Evolutionary conservation across 2,797 vertebrate genomes (phyloP), one percentile per base, ranked within the genome.

Genomic region (Epinephelus coioides): DNA sequence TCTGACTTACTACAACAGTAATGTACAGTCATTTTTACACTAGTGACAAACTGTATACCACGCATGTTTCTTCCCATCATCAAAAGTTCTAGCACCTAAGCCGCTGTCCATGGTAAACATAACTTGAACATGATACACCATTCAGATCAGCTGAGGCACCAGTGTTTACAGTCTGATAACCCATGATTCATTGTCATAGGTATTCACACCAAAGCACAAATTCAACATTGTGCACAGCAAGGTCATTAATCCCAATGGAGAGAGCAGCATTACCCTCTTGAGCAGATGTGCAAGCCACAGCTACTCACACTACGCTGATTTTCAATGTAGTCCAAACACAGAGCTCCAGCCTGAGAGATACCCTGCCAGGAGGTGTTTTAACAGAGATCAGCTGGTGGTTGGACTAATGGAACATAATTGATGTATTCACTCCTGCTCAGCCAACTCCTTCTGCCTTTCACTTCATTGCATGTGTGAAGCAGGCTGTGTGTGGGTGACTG

Each of bases 321-420:
- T 60, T 60, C 55, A 59, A 30, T 14, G 18, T n/a, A 8, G 30
- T 67, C 23, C 27, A 44, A 15, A 64, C 59, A 27, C 65, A 11
- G 9, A 34, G 67, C 17, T 15, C 19, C 27, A 56, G 57, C 25
- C 50, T 25, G 18, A 61, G 40, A 72, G 53, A 53, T 38, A 21
- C 64, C 67, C 69, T 71, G 30, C 66, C 65, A 76, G 53, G 60
- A 68, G 59, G 64, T 15, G 54, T 73, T 75, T 59, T 38, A 57
- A 6, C 60, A 66, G 72, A 71, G 60, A 78, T 71, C 90, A 89
- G 81, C 85, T 84, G 86, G 46, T 86, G 76, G 49, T 6, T 75
- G 75, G 47, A 75, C 71, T 81, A 86, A 91, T 90, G 82, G 78
- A 92, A 84, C 59, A 83, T 73, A 62, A 85, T 61, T 78, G 85